Evolutionary conservation across 2,113 vertebrate species (phyloP).

Genomic region (Campylorhamphus procurvoides): DNA sequence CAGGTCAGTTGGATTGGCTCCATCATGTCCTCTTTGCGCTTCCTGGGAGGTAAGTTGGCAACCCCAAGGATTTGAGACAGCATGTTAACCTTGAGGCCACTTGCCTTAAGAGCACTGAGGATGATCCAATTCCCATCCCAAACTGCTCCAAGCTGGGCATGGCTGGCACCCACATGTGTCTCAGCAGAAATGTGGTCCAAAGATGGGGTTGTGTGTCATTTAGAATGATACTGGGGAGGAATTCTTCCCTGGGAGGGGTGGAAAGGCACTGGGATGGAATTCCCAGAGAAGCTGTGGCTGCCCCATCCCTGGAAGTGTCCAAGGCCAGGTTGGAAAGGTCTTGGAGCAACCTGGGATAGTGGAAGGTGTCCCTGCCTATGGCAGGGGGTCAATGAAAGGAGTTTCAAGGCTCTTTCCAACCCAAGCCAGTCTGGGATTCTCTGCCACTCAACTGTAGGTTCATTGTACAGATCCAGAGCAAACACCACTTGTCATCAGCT

Average conservation of each 20-base stretch:
- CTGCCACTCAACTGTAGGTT: neutral
- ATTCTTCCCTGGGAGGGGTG: neutral
- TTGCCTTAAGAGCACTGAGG: rapidly evolving
- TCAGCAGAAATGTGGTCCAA: neutral
- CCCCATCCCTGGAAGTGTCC: neutral
- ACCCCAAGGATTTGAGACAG: rapidly evolving
- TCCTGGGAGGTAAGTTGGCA: slow-evolving; percentile 81
- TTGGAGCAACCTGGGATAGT: rapidly evolving
- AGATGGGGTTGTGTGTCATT: rapidly evolving
- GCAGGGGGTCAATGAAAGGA: neutral
- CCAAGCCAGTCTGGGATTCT: too few relatives aligned
- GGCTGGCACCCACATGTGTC: rapidly evolving
- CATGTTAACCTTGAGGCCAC: rapidly evolving
- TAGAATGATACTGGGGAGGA: neutral
- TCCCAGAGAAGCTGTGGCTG: neutral
- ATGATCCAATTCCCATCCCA: rapidly evolving
- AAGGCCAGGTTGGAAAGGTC: rapidly evolving
- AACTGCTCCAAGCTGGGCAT: rapidly evolving
- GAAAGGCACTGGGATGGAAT: neutral
- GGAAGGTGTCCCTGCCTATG: neutral
- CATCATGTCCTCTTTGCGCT: slow-evolving; percentile 90
- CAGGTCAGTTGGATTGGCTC: slow-evolving; percentile 93
- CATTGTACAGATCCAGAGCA: neutral
- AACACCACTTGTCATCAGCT: neutral
- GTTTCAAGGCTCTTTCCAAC: too few relatives aligned